These are phyloP conservation scores for Archivesica marissinica DNA, from an alignment of 1,140 invertebrate species.

Conservation along the genomic window DNA sequence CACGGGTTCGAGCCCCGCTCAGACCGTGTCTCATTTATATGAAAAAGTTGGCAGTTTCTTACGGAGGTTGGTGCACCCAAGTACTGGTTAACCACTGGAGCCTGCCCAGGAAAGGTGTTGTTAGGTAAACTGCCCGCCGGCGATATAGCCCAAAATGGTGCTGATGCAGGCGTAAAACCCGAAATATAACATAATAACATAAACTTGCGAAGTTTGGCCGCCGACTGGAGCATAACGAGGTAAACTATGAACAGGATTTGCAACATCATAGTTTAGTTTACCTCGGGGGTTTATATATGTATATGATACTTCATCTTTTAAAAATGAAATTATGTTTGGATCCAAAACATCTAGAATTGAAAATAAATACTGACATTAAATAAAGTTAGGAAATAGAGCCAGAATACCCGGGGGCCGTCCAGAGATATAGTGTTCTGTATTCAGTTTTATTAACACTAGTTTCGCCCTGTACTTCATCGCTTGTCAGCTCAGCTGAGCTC, in stretches of 20 bases:
- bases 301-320: constrained; percentile 22
- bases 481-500: too few relatives aligned
- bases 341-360: constrained; percentile 23
- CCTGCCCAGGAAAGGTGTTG: too few relatives aligned
- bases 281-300: constrained; percentile 18
- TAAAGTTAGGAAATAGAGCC: not conserved
- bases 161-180: too few relatives aligned
- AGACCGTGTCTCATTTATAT: too few relatives aligned
- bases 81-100: too few relatives aligned
- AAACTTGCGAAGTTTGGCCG: not conserved
- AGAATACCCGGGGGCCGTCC: not conserved
- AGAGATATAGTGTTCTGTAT: not conserved
- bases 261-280: not conserved
- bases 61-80: too few relatives aligned
- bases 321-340: constrained; percentile 23
- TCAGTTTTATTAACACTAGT: not conserved
- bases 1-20: too few relatives aligned
- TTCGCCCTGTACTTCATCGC: too few relatives aligned
- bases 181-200: not conserved
- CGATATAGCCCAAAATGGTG: too few relatives aligned
- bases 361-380: constrained; percentile 25
- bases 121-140: too few relatives aligned
- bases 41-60: too few relatives aligned
- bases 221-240: not conserved
- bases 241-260: too few relatives aligned